Base-by-base conservation (phyloP, 2,888 invertebrate genomes). In the Hypomecis punctinalis region DNA sequence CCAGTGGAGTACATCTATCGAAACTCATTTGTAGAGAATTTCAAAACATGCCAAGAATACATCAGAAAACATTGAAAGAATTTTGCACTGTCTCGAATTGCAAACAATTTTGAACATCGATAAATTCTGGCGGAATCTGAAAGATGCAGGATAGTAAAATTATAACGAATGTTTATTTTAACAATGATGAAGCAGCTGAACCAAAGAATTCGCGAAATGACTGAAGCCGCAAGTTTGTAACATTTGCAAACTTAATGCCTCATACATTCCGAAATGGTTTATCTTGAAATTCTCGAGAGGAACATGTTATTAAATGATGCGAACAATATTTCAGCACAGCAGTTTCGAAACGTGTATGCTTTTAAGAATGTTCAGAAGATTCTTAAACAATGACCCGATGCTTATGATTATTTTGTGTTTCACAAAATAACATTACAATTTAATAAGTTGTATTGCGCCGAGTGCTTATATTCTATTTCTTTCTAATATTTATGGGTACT, bases 201-300 rank as follows among this genome's bases (percentile, higher is more conserved):
- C 39, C 43, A 36, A 47, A 53, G 47, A 47, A 61, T 61, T 53
- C 39, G n/a, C 11, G 6, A 33, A 39, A 39, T 54, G 54, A 54
- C 53, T 61, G 54, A 54, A 40, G n/a, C 10, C 33, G 56, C 56
- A 56, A 47, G 37, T 33, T 56, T 45, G 60, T 61, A 61, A 55
- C 33, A 55, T 48, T 42, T 54, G 43, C 55, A 48, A 55, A 37
- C 43, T 61, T 48, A 55, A 55, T 39, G 36, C 45, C 36, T 42
- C 48, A 43, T 47, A 54, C 40, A 42, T 54, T 61, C 48, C 37
- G 37, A 47, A 61, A 42, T 13, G 37, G 51, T 59, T 59, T 51
- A 59, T 51, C 49, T 59, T 51, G 23, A 43, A 37, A 23, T 39
- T 51, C 37, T 59, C 45, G 13, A 37, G n/a, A 35, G 9, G 42